Percentiles rank a stretch among this genome's conserved stretches.
These are phyloP conservation scores for Coptotermes formosanus DNA, from an alignment of 1,140 invertebrate genomes.

Conservation along the genomic window DNA sequence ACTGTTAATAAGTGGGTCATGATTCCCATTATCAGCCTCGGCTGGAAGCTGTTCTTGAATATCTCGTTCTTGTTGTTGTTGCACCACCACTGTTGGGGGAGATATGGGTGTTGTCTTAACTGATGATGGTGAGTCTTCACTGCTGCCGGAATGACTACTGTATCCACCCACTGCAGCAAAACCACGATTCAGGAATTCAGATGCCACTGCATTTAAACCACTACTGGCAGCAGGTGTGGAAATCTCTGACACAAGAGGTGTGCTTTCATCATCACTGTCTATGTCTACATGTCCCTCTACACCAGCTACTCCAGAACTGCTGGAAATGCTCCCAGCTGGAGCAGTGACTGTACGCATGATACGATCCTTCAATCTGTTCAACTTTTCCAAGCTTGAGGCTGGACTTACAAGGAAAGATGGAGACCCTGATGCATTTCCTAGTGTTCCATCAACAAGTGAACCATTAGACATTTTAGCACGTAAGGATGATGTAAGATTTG, in stretches of 20 bases:
- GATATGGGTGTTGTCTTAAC: constrained; percentile 29
- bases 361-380: constrained; percentile 48
- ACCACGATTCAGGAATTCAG: constrained; percentile 31
- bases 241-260: constrained; percentile 57
- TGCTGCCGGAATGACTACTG: constrained; percentile 30
- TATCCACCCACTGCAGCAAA: constrained; percentile 30
- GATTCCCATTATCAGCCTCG: constrained; percentile 22
- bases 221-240: constrained; percentile 43
- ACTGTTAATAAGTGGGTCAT: neutral
- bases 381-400: constrained; percentile 44
- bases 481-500: constrained; percentile 11
- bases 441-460: constrained; percentile 35
- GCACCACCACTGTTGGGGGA: constrained; percentile 8
- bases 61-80: constrained; percentile 13
- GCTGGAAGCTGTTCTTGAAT: neutral
- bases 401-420: constrained; percentile 33
- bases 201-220: constrained; percentile 13
- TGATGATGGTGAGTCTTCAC: constrained; percentile 38
- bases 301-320: constrained; percentile 37
- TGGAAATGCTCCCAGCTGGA: constrained; percentile 49
- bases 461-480: constrained; percentile 22
- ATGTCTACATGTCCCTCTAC: constrained; percentile 34
- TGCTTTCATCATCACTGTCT: constrained; percentile 62
- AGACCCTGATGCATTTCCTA: constrained; percentile 33
- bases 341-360: constrained; percentile 49